Conservation (phyloP, 2,888 invertebrate genomes). For the Yponomeuta plumbellus region DNA sequence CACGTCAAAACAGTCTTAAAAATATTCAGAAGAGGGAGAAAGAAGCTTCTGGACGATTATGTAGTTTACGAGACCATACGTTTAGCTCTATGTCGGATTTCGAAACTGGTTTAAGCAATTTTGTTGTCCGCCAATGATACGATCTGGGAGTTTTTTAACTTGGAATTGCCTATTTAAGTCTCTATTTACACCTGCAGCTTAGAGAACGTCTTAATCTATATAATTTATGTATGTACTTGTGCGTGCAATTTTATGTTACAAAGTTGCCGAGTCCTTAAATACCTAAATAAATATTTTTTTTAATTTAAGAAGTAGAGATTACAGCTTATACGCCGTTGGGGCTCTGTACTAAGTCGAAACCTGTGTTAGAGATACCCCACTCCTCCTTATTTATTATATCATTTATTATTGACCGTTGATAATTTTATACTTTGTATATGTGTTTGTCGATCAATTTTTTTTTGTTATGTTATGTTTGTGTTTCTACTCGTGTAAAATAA, state of each 20-base stretch:
- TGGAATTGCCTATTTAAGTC: background rate
- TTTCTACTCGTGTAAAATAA: too few species aligned
- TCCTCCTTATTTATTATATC: too few species aligned
- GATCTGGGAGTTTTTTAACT: conserved; percentile 1
- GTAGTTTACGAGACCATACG: background rate
- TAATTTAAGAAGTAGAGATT: too few species aligned
- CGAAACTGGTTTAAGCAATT: background rate
- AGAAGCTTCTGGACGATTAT: background rate
- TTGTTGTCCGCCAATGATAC: background rate
- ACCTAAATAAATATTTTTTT: too few species aligned
- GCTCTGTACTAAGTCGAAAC: too few species aligned
- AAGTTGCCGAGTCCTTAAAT: background rate
- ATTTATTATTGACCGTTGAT: too few species aligned
- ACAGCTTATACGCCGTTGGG: too few species aligned
- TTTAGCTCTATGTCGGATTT: background rate
- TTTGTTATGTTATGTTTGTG: too few species aligned
- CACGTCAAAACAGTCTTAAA: too few species aligned
- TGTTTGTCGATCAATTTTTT: too few species aligned
- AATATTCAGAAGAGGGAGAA: background rate
- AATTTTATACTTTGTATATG: too few species aligned
- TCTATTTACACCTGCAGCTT: background rate
- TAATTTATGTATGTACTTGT: background rate
- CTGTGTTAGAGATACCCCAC: too few species aligned
- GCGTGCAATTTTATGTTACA: background rate
- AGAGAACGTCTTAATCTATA: background rate